Percentiles rank a stretch among this genome's conserved stretches.
Conservation (phyloP, 2,113 vertebrate genomes). For the Python bivittatus region DNA sequence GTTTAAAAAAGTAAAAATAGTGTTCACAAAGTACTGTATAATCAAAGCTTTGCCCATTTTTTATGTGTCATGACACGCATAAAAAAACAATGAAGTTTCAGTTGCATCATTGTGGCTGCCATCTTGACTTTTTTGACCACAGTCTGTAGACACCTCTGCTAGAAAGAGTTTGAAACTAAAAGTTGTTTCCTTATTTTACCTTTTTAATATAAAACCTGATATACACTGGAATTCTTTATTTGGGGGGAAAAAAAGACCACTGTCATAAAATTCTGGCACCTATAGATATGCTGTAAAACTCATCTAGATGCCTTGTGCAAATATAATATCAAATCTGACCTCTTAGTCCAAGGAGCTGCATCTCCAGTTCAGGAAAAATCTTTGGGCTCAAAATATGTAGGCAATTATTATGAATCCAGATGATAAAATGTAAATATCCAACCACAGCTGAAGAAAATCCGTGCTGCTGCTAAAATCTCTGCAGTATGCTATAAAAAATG, state of each 20-base stretch:
- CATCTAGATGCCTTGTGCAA: conserved; percentile 13
- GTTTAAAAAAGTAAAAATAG: background rate
- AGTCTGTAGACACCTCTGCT: background rate
- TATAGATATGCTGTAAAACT: background rate
- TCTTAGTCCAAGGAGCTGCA: background rate
- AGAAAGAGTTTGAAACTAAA: conserved; percentile 36
- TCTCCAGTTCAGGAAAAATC: background rate
- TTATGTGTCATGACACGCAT: background rate
- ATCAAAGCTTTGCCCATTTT: background rate
- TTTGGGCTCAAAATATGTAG: background rate
- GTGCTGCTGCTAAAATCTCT: background rate
- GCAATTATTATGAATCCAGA: conserved; percentile 1
- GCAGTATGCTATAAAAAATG: background rate
- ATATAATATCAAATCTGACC: background rate
- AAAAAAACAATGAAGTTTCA: too few relatives aligned
- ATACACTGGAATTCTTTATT: conserved; percentile 41
- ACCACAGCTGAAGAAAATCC: background rate
- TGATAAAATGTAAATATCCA: background rate
- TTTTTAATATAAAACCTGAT: conserved; percentile 27
- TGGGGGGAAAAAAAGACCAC: background rate
- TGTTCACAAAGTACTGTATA: background rate
- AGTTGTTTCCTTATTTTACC: conserved; percentile 36
- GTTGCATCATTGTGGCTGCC: too few relatives aligned
- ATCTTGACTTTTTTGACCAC: background rate
- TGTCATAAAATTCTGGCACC: conserved; percentile 19